A percentile compares a stretch with the other conserved stretches of the same genome.
Conservation (phyloP, 2,797 vertebrate genomes). For the Orientallactaga sibirica region DNA sequence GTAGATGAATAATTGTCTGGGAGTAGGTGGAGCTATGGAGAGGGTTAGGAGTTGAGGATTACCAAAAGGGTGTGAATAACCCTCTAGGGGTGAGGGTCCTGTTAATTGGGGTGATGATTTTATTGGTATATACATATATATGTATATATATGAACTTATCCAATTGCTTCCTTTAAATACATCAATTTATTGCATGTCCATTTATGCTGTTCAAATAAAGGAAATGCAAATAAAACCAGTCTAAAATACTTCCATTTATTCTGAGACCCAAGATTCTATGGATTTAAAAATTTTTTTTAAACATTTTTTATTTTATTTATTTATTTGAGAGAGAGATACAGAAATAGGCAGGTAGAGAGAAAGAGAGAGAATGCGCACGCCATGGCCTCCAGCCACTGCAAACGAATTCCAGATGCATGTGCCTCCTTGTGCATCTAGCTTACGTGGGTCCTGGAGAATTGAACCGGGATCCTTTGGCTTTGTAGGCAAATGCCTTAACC, state of each 20-base stretch:
- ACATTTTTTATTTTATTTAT: no score
- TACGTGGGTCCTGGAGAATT: no score
- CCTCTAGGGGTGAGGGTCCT: neutral
- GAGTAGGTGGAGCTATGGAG: neutral
- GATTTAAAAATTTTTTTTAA: neutral
- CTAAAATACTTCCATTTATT: conserved; percentile 49
- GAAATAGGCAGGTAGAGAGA: no score
- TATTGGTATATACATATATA: no score
- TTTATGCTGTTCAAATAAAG: conserved; percentile 45
- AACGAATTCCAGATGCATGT: no score
- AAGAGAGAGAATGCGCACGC: no score
- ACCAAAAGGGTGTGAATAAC: neutral
- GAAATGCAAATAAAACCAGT: conserved; percentile 31
- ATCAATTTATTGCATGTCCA: neutral
- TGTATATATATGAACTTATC: neutral
- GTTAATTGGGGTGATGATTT: neutral
- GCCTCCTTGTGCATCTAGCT: no score
- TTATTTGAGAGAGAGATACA: no score
- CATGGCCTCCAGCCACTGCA: no score
- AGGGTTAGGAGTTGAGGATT: neutral
- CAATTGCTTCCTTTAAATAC: conserved; percentile 4
- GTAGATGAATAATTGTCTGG: neutral
- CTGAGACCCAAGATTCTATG: neutral
- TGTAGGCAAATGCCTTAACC: no score
- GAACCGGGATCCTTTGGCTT: no score